Evolutionary conservation across 2,113 vertebrate species (phyloP), one percentile per base, ranked within the genome.

Genomic region (Colinus virginianus): DNA sequence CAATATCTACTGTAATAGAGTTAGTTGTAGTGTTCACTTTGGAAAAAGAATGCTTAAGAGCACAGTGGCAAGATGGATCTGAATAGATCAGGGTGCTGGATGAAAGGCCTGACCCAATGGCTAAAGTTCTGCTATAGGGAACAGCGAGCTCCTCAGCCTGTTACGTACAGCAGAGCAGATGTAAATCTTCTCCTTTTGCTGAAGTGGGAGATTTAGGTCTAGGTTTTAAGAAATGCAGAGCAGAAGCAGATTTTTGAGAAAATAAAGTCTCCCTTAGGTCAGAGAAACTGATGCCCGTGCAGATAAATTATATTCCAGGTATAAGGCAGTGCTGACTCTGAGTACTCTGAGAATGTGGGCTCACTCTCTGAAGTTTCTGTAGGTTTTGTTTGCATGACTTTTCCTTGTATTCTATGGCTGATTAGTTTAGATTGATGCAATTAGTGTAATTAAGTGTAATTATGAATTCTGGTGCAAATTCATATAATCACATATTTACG

Each of bases 371-470:
- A 95, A 58, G 46, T 85, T 95, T 93, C 87, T 90, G 74, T 82
- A 77, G 77, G 51, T 71, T 95, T 96, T 95, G 49, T 96, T 96
- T 89, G 78, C 42, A 30, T 63, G 90, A 88, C 66, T 95, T 95
- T 93, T 94, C 68, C 90, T 97, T 95, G 86, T 88, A 56, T 94
- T 96, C 93, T 90, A 46, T 84, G 58, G 90, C 76, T 96, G 88
- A 96, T 97, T 97, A 96, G 75, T 90, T 93, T 94, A 89, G 89
- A 96, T 92, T 94, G 95, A 93, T 81, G 88, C 91, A 97, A 97
- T 97, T 97, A 96, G 94, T 86, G 56, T 96, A 97, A 97, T 98
- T 97, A 97, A 97, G 61, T 93, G 94, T 87, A 96, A 97, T 97
- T 97, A 97, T 92, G 95, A 97, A 96, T 97, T 96, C 96, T 96